Evolutionary conservation across 2,797 vertebrate species (phyloP).

Genomic region (Gallinago solitaria): DNA sequence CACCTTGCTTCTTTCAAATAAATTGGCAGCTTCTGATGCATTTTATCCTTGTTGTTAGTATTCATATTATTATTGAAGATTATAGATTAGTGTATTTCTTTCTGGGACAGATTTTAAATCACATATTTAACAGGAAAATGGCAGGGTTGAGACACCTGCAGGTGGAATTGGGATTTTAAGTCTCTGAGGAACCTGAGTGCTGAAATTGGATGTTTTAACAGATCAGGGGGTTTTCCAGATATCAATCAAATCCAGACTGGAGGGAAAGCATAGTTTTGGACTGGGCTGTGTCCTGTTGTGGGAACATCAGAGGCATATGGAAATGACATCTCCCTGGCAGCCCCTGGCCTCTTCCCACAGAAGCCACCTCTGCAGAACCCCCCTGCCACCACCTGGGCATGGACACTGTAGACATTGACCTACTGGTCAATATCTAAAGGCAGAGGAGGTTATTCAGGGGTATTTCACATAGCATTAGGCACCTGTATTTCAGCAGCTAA

Average conservation of each 20-base stretch:
- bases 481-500: neutral
- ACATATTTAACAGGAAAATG: neutral
- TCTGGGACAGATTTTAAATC: neutral
- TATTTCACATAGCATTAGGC: neutral
- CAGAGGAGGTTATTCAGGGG: neutral
- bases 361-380: neutral
- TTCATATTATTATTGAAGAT: neutral
- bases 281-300: neutral
- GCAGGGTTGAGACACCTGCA: neutral
- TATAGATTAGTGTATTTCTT: neutral
- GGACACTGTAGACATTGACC: fast-evolving
- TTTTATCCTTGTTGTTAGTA: neutral
- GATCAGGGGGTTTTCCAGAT: neutral
- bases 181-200: neutral
- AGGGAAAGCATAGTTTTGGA: neutral
- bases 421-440: neutral
- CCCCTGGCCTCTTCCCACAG: neutral
- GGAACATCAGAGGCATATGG: neutral
- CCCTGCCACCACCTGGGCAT: no score
- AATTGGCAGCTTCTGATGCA: neutral
- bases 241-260: neutral
- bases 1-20: neutral
- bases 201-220: neutral
- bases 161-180: neutral
- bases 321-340: neutral